phyloP scores from a whole-genome alignment of 2,113 vertebrate species.

The Etheostoma spectabile region DNA sequence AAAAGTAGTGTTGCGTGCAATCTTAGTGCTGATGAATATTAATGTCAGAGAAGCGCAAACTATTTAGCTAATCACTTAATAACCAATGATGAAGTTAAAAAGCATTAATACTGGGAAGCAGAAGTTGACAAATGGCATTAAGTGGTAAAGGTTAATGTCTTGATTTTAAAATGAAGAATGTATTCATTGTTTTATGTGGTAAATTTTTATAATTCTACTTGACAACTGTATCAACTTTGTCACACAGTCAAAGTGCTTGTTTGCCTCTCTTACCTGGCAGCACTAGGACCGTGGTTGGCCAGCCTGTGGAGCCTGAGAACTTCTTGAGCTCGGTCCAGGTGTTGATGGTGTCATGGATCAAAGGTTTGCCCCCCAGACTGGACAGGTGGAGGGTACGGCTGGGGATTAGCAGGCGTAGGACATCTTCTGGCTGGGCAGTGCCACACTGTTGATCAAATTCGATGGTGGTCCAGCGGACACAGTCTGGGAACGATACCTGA shows the following conservation, averaged over 20 bases:
- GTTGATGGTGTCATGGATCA: constrained; percentile 95
- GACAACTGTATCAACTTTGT: too few species aligned
- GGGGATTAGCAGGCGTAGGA: constrained; percentile 94
- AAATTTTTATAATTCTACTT: not conserved
- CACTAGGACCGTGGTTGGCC: constrained; percentile 95
- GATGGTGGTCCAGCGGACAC: constrained; percentile 96
- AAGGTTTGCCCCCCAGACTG: constrained; percentile 89
- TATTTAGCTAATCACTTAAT: not conserved
- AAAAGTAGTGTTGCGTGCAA: not conserved
- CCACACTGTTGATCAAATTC: constrained; percentile 97
- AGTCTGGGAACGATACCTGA: constrained; percentile 97
- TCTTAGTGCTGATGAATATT: not conserved
- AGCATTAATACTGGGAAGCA: not conserved
- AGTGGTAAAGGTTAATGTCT: not conserved
- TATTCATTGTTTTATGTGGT: not conserved
- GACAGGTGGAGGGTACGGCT: constrained; percentile 90
- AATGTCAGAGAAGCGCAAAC: not conserved
- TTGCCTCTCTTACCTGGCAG: constrained; percentile 87
- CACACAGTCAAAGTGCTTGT: not conserved
- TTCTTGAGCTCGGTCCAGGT: constrained; percentile 98
- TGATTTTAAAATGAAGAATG: not conserved
- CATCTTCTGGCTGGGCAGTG: constrained; percentile 96
- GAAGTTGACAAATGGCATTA: not conserved
- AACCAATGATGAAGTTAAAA: not conserved
- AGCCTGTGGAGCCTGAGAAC: constrained; percentile 94